A percentile compares a stretch with the other conserved stretches of the same genome.
phyloP scores from a whole-genome alignment of 2,888 invertebrate genomes.

The Neria commutata region DNA sequence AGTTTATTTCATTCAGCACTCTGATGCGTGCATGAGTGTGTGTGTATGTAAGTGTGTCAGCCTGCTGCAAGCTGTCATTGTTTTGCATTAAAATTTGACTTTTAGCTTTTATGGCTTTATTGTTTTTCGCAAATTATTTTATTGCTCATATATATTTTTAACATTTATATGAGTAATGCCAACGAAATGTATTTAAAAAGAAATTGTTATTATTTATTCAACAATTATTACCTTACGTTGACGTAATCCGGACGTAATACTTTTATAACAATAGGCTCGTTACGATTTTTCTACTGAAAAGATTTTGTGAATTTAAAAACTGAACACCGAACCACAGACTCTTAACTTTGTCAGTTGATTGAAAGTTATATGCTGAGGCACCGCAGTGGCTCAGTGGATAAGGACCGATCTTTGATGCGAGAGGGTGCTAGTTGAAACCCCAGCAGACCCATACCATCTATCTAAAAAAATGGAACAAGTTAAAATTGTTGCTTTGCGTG shows the following conservation, averaged over 20 bases:
- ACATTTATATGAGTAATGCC: not conserved
- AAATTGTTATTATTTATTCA: not conserved
- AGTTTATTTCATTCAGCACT: conserved; percentile 12
- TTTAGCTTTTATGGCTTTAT: conserved; percentile 15
- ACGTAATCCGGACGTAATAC: too few relatives aligned
- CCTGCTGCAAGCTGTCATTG: conserved; percentile 22
- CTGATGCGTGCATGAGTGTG: not conserved
- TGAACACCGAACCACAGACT: too few relatives aligned
- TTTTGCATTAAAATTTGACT: conserved; percentile 21
- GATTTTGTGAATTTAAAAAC: too few relatives aligned
- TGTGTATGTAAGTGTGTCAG: not conserved
- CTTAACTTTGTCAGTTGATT: too few relatives aligned
- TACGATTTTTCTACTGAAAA: too few relatives aligned
- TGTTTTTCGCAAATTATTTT: not conserved
- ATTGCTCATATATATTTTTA: not conserved
- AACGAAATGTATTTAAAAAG: not conserved
- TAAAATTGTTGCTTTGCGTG: too few relatives aligned
- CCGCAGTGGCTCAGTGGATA: conserved; percentile 33
- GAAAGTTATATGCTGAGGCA: not conserved
- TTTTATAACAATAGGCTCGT: too few relatives aligned
- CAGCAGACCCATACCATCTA: too few relatives aligned
- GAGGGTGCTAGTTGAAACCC: conserved; percentile 29
- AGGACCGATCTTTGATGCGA: too few relatives aligned
- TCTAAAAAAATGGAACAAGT: too few relatives aligned
- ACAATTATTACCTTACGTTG: too few relatives aligned